Evolutionary conservation across 2,113 vertebrate species (phyloP), one percentile per base, ranked within the genome.

Genomic region (Erinaceus europaeus): DNA sequence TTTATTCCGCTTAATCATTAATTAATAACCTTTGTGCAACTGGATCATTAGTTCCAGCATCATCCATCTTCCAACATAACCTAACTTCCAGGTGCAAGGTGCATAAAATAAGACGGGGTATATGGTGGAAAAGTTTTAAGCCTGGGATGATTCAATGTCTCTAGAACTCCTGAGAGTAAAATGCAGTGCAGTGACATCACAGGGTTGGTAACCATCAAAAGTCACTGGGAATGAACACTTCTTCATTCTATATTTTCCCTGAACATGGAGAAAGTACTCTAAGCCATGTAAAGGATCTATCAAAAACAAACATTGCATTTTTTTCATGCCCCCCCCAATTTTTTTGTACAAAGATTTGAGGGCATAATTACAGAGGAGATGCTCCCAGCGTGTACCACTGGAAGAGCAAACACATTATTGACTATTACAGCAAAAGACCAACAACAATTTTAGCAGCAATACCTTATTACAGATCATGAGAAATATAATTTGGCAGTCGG

Each of bases 391-490:
- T 59, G 32, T 91, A 69, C 79, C 21, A 10, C 42, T 50, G 36
- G 27, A 55, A 29, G 6, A 89, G 67, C 62, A 74, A 52, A 90
- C 62, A 59, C 0, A 38, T 74, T 62, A 79, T n/a, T n/a, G 57
- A 73, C 44, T 82, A 52, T 64, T 20, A 57, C 76, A n/a, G 59
- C 13, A 8, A 86, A 90, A 29, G 0, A 15, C 40, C 69, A 82
- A 67, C 46, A 94, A 82, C 75, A 90, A 77, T 82, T 83, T 90
- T 48, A 50, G n/a, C 64, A 74, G 9, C 17, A 55, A 55, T 55
- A 55, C 8, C 53, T 25, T 55, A 10, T 55, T 27, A 29, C 23
- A n/a, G n/a, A n/a, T n/a, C n/a, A n/a, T n/a, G n/a, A n/a, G n/a
- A n/a, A n/a, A n/a, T n/a, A n/a, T n/a, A n/a, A n/a, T n/a, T n/a